A percentile compares a stretch with the other conserved stretches of the same genome.
phyloP scores from a whole-genome alignment of 1,140 invertebrate genomes.

The Tetramorium parvispinum region DNA sequence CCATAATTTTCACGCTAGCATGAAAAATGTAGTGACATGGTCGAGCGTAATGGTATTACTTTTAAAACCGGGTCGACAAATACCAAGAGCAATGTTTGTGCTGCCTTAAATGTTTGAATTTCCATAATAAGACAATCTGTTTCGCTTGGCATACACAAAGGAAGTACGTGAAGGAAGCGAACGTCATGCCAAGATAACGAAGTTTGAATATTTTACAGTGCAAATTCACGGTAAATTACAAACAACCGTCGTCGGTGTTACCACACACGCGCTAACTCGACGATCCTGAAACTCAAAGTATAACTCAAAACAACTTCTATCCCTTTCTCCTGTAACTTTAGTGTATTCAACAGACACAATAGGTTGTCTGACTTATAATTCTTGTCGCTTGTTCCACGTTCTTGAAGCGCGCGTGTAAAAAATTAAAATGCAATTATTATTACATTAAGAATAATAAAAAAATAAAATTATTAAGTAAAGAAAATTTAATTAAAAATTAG shows the following conservation, averaged over 20 bases:
- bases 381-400: conserved; percentile 14
- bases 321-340: conserved; percentile 33
- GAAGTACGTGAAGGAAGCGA: conserved; percentile 36
- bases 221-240: conserved; percentile 40
- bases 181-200: conserved; percentile 44
- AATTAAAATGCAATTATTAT: not conserved
- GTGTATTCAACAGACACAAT: conserved; percentile 19
- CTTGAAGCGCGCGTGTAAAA: not conserved
- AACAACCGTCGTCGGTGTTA: conserved; percentile 25
- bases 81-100: conserved; percentile 26
- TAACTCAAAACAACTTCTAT: conserved; percentile 52
- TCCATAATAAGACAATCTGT: conserved; percentile 46
- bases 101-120: conserved; percentile 32
- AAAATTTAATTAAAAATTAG: not conserved
- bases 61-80: conserved; percentile 6
- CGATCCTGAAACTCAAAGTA: conserved; percentile 44
- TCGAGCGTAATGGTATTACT: conserved; percentile 15
- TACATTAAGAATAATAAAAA: not conserved
- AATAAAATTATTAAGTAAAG: too few relatives aligned
- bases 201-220: conserved; percentile 54
- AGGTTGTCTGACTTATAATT: conserved; percentile 25
- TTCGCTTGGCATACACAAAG: not conserved
- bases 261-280: conserved; percentile 27
- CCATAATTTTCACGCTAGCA: not conserved
- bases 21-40: conserved; percentile 2